Evolutionary conservation across 2,888 invertebrate species (phyloP).

Genomic region (Branchipolynoe longqiensis): DNA sequence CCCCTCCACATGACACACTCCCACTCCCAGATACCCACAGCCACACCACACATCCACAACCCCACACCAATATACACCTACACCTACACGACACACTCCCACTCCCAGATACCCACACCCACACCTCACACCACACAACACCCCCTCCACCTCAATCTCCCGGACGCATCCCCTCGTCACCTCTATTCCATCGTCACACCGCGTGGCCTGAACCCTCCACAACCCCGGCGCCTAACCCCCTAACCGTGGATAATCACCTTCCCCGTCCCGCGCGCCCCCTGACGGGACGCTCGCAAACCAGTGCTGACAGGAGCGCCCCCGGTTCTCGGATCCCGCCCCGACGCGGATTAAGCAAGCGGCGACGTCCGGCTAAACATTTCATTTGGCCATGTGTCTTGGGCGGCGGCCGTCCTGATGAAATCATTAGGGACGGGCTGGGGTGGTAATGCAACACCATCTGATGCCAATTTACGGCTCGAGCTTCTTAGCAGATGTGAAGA

Average conservation of each 20-base stretch:
- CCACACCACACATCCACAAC: too few relatives aligned
- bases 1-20: too few relatives aligned
- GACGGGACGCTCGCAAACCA: conserved; percentile 21
- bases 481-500: conserved; percentile 32
- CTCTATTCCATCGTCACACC: too few relatives aligned
- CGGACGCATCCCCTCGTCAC: neutral
- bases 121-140: neutral
- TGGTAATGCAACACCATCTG: conserved; percentile 40
- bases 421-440: conserved; percentile 8
- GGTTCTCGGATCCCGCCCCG: neutral
- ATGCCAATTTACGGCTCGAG: conserved; percentile 37
- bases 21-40: too few relatives aligned
- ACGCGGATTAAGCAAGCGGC: neutral
- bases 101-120: too few relatives aligned
- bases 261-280: neutral
- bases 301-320: conserved; percentile 11
- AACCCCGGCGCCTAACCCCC: too few relatives aligned
- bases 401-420: neutral
- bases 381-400: conserved; percentile 51
- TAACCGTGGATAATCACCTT: neutral
- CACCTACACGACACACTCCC: too few relatives aligned
- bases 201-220: too few relatives aligned
- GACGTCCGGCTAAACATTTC: conserved; percentile 48
- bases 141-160: neutral
- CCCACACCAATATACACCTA: too few relatives aligned